Evolutionary conservation across 2,888 invertebrate species (phyloP), one percentile per base, ranked within the genome.

Genomic region (Lordiphosa fenestrarum): DNA sequence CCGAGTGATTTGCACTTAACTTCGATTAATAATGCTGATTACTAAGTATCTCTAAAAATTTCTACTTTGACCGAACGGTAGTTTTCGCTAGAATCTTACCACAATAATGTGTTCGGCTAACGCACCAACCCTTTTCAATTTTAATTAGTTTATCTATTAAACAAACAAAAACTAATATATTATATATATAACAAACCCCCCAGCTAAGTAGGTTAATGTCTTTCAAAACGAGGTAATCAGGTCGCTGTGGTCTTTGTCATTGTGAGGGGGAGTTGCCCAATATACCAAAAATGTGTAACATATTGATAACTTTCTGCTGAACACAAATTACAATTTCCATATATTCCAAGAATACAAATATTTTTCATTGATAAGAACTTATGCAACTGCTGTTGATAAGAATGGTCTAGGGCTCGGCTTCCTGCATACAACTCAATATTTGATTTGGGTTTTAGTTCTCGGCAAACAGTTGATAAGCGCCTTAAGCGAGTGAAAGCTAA

Each of bases 401-500:
- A 30, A 9, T 30, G 44, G 30, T 15, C 33, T 10, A 23, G 19
- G 40, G 30, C 30, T 42, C 30, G 30, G 42, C 30, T 33, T 78
- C 75, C 72, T 66, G 66, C 60, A 33, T 19, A 13, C 6, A 21
- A 25, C 41, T 13, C 15, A 37, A 38, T 78, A 56, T 76, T 70
- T 74, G 74, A 57, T 62, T 71, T 64, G 65, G 63, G 71, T 66
- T 78, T 74, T 77, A 81, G 69, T 73, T 67, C 66, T 77, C 50
- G 66, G 56, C 81, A 78, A 78, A 78, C 78, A 81, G 73, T 76
- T 69, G 73, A 81, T 75, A 78, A 77, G 56, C 19, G 50, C 36
- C 42, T 44, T 40, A 13, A 54, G 44, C 50, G 59, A 40, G 66
- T 66, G 66, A 66, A 66, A 66, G 66, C 59, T 59, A 66, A 58